phyloP scores from a whole-genome alignment of 2,113 vertebrate genomes.

The Campylomormyrus numenius region DNA sequence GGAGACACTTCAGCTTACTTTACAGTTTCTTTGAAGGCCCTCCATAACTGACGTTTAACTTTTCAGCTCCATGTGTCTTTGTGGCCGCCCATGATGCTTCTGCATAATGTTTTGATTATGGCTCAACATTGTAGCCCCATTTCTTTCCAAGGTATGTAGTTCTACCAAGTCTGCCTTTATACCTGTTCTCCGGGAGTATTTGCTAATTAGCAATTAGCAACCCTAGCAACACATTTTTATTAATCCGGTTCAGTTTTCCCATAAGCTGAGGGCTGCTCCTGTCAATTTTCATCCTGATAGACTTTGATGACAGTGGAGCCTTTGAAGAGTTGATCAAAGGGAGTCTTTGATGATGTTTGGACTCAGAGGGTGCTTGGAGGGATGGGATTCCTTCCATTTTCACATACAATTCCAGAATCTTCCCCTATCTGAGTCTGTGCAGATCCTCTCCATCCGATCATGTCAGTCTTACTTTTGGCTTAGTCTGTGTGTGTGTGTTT shows the following conservation, averaged over 20 bases:
- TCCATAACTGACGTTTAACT: neutral
- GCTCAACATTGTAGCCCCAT: neutral
- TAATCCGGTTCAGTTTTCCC: conserved; percentile 36
- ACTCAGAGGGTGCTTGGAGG: conserved; percentile 48
- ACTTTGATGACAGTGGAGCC: conserved; percentile 39
- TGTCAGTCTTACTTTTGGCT: neutral
- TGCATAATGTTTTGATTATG: neutral
- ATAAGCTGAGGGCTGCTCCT: conserved; percentile 35
- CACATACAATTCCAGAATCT: neutral
- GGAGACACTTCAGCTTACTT: neutral
- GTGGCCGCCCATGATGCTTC: neutral
- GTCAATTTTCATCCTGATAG: conserved; percentile 33
- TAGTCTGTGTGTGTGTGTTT: conserved; percentile 20
- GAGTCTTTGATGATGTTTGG: conserved; percentile 45
- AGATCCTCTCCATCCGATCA: neutral
- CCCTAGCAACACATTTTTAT: conserved; percentile 38
- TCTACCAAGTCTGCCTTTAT: neutral
- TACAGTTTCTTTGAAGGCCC: neutral
- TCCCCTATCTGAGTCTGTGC: neutral
- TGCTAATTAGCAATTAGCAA: conserved; percentile 57
- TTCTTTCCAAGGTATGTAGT: neutral
- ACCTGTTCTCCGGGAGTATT: conserved; percentile 19
- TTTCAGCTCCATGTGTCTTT: neutral
- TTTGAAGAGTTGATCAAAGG: conserved; percentile 46
- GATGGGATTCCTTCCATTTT: conserved; percentile 29